Conservation (phyloP, 1,140 invertebrate genomes). For the Pomacea maculata region DNA sequence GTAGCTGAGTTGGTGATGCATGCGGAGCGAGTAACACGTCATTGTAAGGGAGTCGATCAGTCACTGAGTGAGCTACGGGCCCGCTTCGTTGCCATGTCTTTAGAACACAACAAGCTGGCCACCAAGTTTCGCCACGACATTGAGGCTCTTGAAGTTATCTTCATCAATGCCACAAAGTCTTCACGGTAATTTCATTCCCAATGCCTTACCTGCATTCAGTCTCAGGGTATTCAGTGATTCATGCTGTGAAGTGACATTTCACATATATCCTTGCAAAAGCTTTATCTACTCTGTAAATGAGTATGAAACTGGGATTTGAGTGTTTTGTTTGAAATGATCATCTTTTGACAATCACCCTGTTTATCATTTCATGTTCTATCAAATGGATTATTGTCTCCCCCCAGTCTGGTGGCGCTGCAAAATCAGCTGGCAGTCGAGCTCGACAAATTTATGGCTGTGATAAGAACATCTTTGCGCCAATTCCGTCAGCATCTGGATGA, state of each 20-base stretch:
- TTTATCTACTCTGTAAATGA: no score
- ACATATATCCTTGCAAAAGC: no score
- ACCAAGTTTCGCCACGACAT: slow-evolving; percentile 58
- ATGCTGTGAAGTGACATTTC: no score
- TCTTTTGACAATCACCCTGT: no score
- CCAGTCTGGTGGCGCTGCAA: slow-evolving; percentile 58
- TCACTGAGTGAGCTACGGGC: slow-evolving; percentile 54
- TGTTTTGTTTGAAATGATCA: no score
- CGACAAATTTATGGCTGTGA: slow-evolving; percentile 62
- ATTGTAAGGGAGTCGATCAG: slow-evolving; percentile 61
- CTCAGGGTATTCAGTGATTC: neutral
- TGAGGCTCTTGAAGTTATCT: slow-evolving; percentile 59
- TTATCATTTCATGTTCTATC: neutral
- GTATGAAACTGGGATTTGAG: no score
- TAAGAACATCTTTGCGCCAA: slow-evolving; percentile 59
- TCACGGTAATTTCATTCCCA: slow-evolving; percentile 50
- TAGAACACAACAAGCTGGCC: slow-evolving; percentile 59
- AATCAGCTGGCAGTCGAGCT: slow-evolving; percentile 55
- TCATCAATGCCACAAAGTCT: slow-evolving; percentile 64
- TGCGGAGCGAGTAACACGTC: slow-evolving; percentile 60
- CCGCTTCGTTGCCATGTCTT: slow-evolving; percentile 53
- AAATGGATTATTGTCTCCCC: slow-evolving; percentile 7
- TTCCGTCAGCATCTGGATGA: slow-evolving; percentile 63
- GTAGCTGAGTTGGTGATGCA: slow-evolving; percentile 65
- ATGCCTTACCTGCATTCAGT: neutral